A percentile compares a stretch with the other conserved stretches of the same genome.
Conservation (phyloP, 1,140 invertebrate genomes). For the Drosophila baimaii region DNA sequence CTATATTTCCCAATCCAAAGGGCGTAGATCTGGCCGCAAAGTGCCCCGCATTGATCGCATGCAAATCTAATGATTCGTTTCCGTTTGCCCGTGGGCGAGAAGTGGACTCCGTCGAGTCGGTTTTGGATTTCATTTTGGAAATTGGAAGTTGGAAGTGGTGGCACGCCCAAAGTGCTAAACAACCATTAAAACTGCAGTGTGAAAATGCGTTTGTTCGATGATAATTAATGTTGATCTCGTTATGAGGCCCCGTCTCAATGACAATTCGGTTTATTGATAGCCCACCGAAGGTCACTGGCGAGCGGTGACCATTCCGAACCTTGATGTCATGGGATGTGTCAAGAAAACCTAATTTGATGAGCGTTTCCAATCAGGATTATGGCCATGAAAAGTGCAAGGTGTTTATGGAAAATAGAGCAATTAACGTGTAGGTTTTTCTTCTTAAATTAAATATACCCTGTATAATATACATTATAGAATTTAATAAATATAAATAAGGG, state of each 20-base stretch:
- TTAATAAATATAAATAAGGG: not conserved
- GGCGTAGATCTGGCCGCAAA: constrained; percentile 35
- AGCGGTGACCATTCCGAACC: constrained; percentile 2
- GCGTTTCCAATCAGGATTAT: not conserved
- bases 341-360: constrained; percentile 1
- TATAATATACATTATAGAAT: too few species aligned
- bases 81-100: constrained; percentile 36
- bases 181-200: constrained; percentile 41
- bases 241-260: constrained; percentile 29
- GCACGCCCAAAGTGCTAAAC: constrained; percentile 49
- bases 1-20: constrained; percentile 31
- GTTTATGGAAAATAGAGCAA: not conserved
- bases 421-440: not conserved
- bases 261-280: constrained; percentile 34
- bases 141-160: constrained; percentile 3
- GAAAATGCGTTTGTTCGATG: constrained; percentile 44
- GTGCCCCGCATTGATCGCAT: constrained; percentile 17
- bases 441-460: not conserved
- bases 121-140: not conserved
- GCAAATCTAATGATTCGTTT: constrained; percentile 51
- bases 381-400: not conserved
- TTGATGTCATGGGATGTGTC: constrained; percentile 13
- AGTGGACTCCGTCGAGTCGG: not conserved
- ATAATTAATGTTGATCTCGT: constrained; percentile 52
- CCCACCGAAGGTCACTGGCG: constrained; percentile 16